Base-by-base conservation (phyloP, 2,797 vertebrate genomes). In the Percopsis omiscomaycus region DNA sequence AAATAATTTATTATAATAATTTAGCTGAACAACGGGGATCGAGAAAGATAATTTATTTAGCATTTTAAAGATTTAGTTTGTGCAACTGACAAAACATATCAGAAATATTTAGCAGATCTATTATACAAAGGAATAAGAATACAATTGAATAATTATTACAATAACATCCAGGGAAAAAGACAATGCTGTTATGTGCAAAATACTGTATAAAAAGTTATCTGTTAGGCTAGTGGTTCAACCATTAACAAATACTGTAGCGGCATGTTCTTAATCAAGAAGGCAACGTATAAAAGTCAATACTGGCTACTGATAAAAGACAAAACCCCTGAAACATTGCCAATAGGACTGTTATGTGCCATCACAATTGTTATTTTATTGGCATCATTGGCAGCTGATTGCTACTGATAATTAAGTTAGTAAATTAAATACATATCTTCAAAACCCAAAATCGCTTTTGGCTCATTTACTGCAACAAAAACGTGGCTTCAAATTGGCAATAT, bases 11-110 rank as follows among this genome's bases (percentile, higher is more conserved):
- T 37, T 37, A 37, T 5, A 37, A 37, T 8, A 37, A 37, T n/a
- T 29, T 54, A 5, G 2, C 45, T 53, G 45, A 59, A 52, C 32
- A 57, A 57, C 22, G 15, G 30, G 15, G 67, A 58, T 5, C 3
- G n/a, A 70, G 28, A 64, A 53, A 76, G 57, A 51, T 27, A 28
- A 30, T 81, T 88, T 86, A 78, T 80, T 83, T 51, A 69, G 53
- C 65, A 50, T 48, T 9, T 48, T 12, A 37, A 71, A 50, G 13
- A 52, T 59, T 73, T 27, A 69, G 32, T 73, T 51, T 56, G 59
- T 79, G 77, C 77, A 28, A 73, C 63, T 72, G 22, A 51, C 57
- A 22, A 84, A 83, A 81, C 30, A 63, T 78, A 74, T 80, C 59
- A 78, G 66, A 74, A 55, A 70, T 4, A 45, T 66, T 46, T 61